Percentiles rank a stretch among this genome's conserved stretches.
phyloP scores from a whole-genome alignment of 92 coral and sea anemone species.

The Paragorgia papillata region DNA sequence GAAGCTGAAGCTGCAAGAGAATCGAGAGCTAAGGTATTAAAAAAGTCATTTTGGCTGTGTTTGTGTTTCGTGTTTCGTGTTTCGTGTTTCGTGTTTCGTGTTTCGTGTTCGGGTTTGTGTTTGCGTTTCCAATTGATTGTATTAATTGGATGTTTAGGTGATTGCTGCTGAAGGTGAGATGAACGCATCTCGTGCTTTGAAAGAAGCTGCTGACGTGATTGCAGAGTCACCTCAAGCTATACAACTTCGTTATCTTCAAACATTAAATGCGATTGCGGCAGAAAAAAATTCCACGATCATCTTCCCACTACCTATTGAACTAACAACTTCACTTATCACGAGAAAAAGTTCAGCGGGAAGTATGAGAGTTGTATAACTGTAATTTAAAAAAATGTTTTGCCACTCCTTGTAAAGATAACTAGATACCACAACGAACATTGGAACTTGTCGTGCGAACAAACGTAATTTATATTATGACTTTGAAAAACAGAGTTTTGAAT shows the following conservation, averaged over 20 bases:
- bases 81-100: neutral
- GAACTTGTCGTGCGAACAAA: too few relatives aligned
- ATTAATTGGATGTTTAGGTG: constrained; percentile 4
- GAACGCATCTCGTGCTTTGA: constrained; percentile 42
- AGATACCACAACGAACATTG: too few relatives aligned
- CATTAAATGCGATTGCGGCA: constrained; percentile 40
- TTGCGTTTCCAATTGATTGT: neutral
- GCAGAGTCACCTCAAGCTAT: constrained; percentile 39
- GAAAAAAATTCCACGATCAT: constrained; percentile 50
- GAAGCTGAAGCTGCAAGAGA: constrained; percentile 89
- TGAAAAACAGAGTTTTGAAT: too few relatives aligned
- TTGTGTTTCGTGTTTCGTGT: neutral
- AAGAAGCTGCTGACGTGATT: constrained; percentile 38
- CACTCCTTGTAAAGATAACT: too few relatives aligned
- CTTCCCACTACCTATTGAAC: constrained; percentile 31
- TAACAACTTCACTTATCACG: constrained; percentile 13
- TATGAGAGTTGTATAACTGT: constrained; percentile 19
- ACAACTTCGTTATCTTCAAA: constrained; percentile 46
- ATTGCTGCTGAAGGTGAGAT: constrained; percentile 42
- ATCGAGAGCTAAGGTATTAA: constrained; percentile 86
- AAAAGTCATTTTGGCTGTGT: constrained; percentile 64
- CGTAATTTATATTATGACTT: too few relatives aligned
- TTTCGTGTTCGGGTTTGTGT: neutral
- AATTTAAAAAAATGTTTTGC: too few relatives aligned
- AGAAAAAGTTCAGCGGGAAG: constrained; percentile 11